These are phyloP conservation scores for Caenorhabditis sp. DNA, from an alignment of 2,888 invertebrate species.

Conservation along the genomic window DNA sequence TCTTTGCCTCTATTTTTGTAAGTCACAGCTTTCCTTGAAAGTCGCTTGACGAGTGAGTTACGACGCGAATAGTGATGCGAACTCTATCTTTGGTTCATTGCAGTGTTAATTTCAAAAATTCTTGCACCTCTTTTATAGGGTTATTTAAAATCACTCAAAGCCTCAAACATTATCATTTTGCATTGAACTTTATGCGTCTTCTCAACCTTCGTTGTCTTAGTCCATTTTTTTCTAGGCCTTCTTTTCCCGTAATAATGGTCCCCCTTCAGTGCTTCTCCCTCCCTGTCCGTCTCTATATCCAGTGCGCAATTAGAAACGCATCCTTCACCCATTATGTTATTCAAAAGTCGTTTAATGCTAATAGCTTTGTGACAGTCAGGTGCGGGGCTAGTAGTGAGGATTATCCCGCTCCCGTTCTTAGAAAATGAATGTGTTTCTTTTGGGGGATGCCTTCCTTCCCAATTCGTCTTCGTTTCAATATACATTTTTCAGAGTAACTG, in stretches of 20 bases:
- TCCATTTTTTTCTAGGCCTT: not conserved
- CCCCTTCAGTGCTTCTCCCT: slow-evolving; percentile 2
- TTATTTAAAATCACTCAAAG: too few species aligned
- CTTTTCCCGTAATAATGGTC: not conserved
- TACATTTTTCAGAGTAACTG: slow-evolving; percentile 60
- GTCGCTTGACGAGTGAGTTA: too few species aligned
- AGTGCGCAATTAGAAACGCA: slow-evolving; percentile 29
- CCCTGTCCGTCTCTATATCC: not conserved
- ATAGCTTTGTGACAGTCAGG: slow-evolving; percentile 48
- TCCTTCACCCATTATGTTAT: slow-evolving; percentile 33
- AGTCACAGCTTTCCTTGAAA: too few species aligned
- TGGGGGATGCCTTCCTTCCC: slow-evolving; percentile 12
- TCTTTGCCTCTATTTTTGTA: too few species aligned
- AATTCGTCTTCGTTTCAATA: too few species aligned
- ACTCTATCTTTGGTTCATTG: too few species aligned
- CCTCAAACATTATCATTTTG: too few species aligned
- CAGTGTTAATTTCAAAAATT: too few species aligned
- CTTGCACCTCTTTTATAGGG: too few species aligned
- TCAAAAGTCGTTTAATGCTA: slow-evolving; percentile 37
- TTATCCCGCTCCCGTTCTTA: slow-evolving; percentile 49
- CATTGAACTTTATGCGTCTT: too few species aligned
- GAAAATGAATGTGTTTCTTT: slow-evolving; percentile 59
- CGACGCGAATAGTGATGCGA: too few species aligned
- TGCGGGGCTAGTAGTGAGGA: slow-evolving; percentile 33
- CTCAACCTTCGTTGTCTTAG: too few species aligned